Conservation (phyloP, 2,113 vertebrate genomes). For the Clarias macrocephalus region DNA sequence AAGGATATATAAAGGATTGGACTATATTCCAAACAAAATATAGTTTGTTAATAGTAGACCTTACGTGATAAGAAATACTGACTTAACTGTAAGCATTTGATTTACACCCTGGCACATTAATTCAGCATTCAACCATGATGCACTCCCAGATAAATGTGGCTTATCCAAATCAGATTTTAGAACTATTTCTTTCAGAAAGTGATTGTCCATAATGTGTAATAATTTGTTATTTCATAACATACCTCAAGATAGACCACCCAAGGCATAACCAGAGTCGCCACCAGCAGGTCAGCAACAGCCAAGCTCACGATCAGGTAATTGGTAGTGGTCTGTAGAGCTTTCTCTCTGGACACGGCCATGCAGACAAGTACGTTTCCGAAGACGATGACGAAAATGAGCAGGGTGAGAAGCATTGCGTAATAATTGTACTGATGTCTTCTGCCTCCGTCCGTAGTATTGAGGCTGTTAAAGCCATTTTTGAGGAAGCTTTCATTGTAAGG, state of each 20-base stretch:
- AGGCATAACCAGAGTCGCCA: constrained; percentile 95
- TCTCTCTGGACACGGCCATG: constrained; percentile 94
- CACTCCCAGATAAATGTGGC: background rate
- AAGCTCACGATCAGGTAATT: constrained; percentile 98
- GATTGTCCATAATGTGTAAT: background rate
- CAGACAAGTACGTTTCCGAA: constrained; percentile 97
- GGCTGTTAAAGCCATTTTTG: constrained; percentile 78
- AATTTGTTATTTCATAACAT: background rate
- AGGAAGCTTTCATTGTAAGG: constrained; percentile 80
- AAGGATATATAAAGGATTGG: no score
- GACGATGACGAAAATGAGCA: constrained; percentile 95
- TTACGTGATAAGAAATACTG: background rate
- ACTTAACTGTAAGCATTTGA: background rate
- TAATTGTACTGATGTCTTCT: constrained; percentile 88
- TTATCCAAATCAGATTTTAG: background rate
- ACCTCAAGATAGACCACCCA: constrained; percentile 80
- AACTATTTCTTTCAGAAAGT: background rate
- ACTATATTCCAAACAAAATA: background rate
- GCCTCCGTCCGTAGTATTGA: constrained; percentile 78
- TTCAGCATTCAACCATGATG: background rate
- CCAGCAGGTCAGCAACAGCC: constrained; percentile 92
- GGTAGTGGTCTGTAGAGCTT: constrained; percentile 96
- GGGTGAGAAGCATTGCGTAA: constrained; percentile 93
- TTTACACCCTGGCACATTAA: background rate
- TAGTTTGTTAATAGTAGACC: background rate